A percentile compares a stretch with the other conserved stretches of the same genome.
Conservation (phyloP, 2,888 invertebrate genomes). For the Drepanosiphum platanoidis region DNA sequence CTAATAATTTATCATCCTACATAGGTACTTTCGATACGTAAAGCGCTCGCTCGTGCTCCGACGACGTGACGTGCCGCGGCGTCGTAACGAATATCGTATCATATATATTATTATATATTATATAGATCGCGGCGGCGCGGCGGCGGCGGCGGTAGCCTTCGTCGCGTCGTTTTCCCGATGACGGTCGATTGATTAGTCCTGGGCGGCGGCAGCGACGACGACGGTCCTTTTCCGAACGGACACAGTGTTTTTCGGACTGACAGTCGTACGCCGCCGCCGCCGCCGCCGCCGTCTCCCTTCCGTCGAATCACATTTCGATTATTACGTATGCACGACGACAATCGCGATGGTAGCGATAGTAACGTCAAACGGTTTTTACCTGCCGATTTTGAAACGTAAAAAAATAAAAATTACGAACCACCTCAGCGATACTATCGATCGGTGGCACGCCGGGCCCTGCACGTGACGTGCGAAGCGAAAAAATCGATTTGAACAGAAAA, state of each 20-base stretch:
- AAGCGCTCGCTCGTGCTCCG: not conserved
- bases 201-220: not conserved
- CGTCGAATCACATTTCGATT: not conserved
- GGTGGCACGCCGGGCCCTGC: too few species aligned
- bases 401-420: too few species aligned
- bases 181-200: constrained; percentile 37
- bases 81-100: not conserved
- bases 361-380: too few species aligned
- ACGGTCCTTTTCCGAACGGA: constrained; percentile 21
- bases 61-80: too few species aligned
- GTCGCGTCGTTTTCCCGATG: constrained; percentile 29
- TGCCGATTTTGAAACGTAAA: too few species aligned
- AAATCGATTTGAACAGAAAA: too few species aligned
- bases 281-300: not conserved
- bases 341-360: too few species aligned
- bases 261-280: not conserved
- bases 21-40: constrained; percentile 44
- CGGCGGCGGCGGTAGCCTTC: not conserved
- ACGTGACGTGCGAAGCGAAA: too few species aligned
- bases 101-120: not conserved
- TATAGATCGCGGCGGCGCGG: not conserved
- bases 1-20: constrained; percentile 41
- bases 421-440: too few species aligned
- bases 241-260: constrained; percentile 39
- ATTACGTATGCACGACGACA: not conserved